Evolutionary conservation across 1,140 invertebrate genomes (phyloP).

Genomic region (Physella acuta): DNA sequence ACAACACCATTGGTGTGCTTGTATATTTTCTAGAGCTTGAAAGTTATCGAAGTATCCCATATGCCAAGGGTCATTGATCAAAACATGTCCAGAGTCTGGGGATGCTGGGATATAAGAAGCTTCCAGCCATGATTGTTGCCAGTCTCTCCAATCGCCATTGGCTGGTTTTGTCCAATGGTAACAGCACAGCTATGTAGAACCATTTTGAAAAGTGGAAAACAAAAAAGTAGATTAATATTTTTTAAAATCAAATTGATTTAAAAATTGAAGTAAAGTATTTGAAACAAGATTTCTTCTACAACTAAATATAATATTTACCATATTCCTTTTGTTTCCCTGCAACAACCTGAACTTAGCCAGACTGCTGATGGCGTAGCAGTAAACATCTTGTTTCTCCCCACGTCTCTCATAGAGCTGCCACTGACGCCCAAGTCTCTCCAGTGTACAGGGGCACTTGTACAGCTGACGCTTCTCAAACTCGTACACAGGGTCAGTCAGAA

Average conservation of each 20-base stretch:
- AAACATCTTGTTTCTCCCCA: background rate
- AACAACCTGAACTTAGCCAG: constrained; percentile 4
- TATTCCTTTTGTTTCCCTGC: background rate
- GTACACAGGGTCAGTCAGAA: background rate
- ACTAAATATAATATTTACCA: background rate
- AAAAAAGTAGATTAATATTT: too few species aligned
- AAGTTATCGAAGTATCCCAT: background rate
- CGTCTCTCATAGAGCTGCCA: constrained; percentile 15
- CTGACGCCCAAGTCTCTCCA: constrained; percentile 7
- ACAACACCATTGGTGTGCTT: constrained; percentile 11
- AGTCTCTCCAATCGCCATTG: background rate
- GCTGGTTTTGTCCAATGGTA: constrained; percentile 1
- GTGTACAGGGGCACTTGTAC: constrained; percentile 9
- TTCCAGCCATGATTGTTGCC: background rate
- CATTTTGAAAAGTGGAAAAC: background rate
- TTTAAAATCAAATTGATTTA: background rate
- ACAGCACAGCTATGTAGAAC: background rate
- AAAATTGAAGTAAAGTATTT: background rate
- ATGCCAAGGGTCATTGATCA: background rate
- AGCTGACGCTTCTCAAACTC: background rate
- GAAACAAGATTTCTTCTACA: background rate
- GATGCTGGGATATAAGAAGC: background rate
- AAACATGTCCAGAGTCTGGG: background rate
- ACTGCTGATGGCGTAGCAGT: constrained; percentile 11
- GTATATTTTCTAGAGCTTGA: background rate